Base-by-base conservation (phyloP, 2,797 vertebrate genomes). In the Macroramphosus scolopax region DNA sequence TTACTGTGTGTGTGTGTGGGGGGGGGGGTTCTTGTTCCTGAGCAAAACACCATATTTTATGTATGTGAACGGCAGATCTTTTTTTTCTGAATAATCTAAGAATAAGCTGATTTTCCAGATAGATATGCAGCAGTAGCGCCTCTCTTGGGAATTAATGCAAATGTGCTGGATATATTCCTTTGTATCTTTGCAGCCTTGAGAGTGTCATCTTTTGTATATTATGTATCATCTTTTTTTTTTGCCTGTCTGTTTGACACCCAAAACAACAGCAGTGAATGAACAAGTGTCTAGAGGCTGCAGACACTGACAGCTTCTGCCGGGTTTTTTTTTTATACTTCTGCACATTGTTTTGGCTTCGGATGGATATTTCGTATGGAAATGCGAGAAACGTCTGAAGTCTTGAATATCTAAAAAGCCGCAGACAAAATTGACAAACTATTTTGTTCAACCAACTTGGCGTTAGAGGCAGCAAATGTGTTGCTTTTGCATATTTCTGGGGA, bases 71-170 rank as follows among this genome's bases (percentile, higher is more conserved):
- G 17, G 24, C 31, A 39, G 15, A 32, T 58, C 17, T 22, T 41
- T 54, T 51, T 44, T n/a, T n/a, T n/a, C 17, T 43, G 30, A 73
- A 54, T 56, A 69, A 68, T 65, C 53, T 55, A 78, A 74, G 67
- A 77, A 78, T 68, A 62, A 51, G 53, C 51, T 29, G 68, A 57
- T 80, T 70, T 77, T 65, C 55, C 25, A 60, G 50, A 22, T 37
- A 43, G 63, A 73, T 79, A 67, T 77, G 60, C 74, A 32, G 67
- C 52, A 60, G 43, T 54, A 61, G 56, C 43, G 49, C 51, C 56
- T 78, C 85, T 72, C 68, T 58, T 68, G 80, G 71, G 80, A 78
- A 63, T 57, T 16, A 75, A 83, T 84, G 79, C 67, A 84, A 80
- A 86, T 80, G 60, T 32, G 26, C 51, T 50, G 66, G 61, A 78